Evolutionary conservation across 2,888 invertebrate genomes (phyloP).

Genomic region (Anarsia innoxiella): DNA sequence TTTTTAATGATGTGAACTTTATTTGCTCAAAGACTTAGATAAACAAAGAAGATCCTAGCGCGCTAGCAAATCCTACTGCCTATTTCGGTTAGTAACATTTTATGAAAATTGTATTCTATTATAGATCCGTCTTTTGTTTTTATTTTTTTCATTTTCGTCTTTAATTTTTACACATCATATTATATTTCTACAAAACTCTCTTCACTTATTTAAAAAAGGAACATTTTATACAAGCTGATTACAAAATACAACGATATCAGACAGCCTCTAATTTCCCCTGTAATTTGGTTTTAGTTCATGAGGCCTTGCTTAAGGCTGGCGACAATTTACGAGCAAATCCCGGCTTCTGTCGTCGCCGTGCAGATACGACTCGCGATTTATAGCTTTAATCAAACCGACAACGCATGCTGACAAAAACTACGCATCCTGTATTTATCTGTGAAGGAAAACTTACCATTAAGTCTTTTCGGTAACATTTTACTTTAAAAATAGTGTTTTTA

Average conservation of each 20-base stretch:
- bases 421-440: constrained; percentile 39
- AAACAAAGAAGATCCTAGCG: background rate
- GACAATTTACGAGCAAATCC: constrained; percentile 59
- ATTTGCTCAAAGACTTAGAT: background rate
- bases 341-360: constrained; percentile 43
- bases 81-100: too few species aligned
- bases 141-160: too few species aligned
- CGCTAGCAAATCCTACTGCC: too few species aligned
- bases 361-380: constrained; percentile 60
- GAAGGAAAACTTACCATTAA: too few species aligned
- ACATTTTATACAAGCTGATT: background rate
- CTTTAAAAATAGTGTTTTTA: too few species aligned
- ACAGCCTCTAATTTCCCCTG: background rate
- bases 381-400: constrained; percentile 64
- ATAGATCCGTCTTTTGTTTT: too few species aligned
- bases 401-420: constrained; percentile 59
- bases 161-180: background rate
- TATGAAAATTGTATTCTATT: too few species aligned
- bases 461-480: too few species aligned
- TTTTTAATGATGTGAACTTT: background rate
- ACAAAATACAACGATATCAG: too few species aligned
- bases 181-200: background rate
- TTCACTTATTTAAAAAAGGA: background rate
- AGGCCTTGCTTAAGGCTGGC: constrained; percentile 15
- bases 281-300: background rate